phyloP scores from a whole-genome alignment of 2,888 invertebrate genomes.

The Pelosia muscerda region DNA sequence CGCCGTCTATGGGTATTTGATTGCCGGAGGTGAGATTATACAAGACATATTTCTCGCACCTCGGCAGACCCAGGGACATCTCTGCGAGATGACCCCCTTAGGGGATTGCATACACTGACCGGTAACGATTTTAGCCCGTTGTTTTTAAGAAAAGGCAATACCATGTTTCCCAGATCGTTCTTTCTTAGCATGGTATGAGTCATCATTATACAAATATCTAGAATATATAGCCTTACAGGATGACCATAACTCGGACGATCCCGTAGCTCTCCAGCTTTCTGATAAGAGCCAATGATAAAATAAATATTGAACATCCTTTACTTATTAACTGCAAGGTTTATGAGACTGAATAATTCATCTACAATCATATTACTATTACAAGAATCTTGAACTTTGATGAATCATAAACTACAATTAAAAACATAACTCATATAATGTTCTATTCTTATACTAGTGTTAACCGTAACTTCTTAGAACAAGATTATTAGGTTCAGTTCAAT shows the following conservation, averaged over 20 bases:
- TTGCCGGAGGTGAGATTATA: no score
- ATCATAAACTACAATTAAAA: slow-evolving; percentile 38
- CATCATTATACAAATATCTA: no score
- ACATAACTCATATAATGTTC: slow-evolving; percentile 46
- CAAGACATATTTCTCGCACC: no score
- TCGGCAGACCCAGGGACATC: no score
- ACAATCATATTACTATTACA: slow-evolving; percentile 19
- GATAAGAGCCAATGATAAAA: background rate
- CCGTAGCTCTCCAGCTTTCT: background rate
- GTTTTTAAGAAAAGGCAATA: no score
- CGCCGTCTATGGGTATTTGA: no score
- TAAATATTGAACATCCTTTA: slow-evolving; percentile 26
- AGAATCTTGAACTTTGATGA: slow-evolving; percentile 28
- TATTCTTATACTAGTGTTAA: slow-evolving; percentile 55
- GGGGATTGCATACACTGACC: no score
- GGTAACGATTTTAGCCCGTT: no score
- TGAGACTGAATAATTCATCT: slow-evolving; percentile 33
- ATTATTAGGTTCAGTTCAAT: slow-evolving; percentile 53
- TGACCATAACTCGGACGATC: background rate
- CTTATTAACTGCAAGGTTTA: slow-evolving; percentile 23
- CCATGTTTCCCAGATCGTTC: no score
- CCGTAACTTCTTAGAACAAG: slow-evolving; percentile 57
- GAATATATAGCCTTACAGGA: no score
- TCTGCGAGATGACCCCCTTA: no score
- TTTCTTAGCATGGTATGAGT: no score